A percentile compares a stretch with the other conserved stretches of the same genome.
Evolutionary conservation across 2,113 vertebrate species (phyloP).

Genomic region (Esox niger): DNA sequence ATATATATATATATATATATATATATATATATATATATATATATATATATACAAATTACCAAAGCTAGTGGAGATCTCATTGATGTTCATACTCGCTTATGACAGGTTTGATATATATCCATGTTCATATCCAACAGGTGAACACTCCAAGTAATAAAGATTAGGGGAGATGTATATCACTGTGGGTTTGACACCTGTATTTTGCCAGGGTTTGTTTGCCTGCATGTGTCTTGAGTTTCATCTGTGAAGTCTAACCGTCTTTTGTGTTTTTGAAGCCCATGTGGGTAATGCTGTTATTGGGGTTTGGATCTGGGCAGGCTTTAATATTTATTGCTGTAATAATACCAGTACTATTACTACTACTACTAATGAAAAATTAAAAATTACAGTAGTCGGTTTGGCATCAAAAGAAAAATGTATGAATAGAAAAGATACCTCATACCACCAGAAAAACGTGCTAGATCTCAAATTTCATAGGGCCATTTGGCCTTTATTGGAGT

Average conservation of each 20-base stretch:
- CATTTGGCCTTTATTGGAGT: no score
- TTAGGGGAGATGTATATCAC: background rate
- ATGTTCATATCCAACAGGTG: background rate
- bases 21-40: no score
- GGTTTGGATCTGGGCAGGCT: background rate
- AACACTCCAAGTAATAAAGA: background rate
- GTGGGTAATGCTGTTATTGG: background rate
- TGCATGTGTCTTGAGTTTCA: background rate
- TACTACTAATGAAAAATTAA: no score
- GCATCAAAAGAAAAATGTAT: no score
- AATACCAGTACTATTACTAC: no score
- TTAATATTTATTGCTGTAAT: no score
- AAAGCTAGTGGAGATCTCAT: background rate
- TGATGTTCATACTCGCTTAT: background rate
- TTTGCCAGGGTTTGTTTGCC: background rate
- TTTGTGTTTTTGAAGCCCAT: background rate
- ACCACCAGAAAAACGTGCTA: no score
- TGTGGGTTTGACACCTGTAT: background rate
- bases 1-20: no score
- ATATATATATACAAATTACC: no score
- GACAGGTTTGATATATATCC: background rate
- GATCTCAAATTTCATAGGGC: no score
- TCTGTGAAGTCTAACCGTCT: background rate
- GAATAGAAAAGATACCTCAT: no score
- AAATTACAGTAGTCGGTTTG: no score